phyloP scores from a whole-genome alignment of 2,888 invertebrate genomes.

The Melinaea menophilus region DNA sequence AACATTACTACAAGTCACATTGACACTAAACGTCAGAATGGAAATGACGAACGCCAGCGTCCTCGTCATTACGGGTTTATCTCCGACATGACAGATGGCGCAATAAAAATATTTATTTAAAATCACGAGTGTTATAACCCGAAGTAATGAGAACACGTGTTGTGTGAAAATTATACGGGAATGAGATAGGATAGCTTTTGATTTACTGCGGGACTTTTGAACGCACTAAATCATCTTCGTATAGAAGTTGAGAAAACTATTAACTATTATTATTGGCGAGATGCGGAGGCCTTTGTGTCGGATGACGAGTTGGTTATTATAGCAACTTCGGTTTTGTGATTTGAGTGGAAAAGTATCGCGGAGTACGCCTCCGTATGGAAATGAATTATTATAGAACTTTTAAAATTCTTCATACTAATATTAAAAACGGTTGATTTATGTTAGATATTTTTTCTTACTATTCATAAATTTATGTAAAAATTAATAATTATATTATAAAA shows the following conservation, averaged over 20 bases:
- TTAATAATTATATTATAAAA: background rate
- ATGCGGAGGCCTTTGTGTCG: constrained; percentile 61
- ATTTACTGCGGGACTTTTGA: constrained; percentile 74
- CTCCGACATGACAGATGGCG: constrained; percentile 71
- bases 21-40: constrained; percentile 67
- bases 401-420: constrained; percentile 2
- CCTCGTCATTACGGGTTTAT: constrained; percentile 63
- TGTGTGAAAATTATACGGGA: constrained; percentile 53
- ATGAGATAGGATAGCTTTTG: constrained; percentile 60
- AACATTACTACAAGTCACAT: constrained; percentile 61
- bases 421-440: background rate
- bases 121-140: constrained; percentile 62
- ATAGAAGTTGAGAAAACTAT: constrained; percentile 74
- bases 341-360: constrained; percentile 58
- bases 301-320: constrained; percentile 53
- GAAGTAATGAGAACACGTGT: constrained; percentile 74
- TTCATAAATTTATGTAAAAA: background rate
- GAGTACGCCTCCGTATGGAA: background rate
- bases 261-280: constrained; percentile 73
- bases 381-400: constrained; percentile 4
- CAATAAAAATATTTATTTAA: constrained; percentile 74
- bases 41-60: constrained; percentile 53
- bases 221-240: constrained; percentile 72
- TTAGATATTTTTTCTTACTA: background rate
- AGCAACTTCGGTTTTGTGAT: constrained; percentile 51